Base-by-base conservation (phyloP, 2,113 vertebrate genomes). In the Melanocharis versteri region DNA sequence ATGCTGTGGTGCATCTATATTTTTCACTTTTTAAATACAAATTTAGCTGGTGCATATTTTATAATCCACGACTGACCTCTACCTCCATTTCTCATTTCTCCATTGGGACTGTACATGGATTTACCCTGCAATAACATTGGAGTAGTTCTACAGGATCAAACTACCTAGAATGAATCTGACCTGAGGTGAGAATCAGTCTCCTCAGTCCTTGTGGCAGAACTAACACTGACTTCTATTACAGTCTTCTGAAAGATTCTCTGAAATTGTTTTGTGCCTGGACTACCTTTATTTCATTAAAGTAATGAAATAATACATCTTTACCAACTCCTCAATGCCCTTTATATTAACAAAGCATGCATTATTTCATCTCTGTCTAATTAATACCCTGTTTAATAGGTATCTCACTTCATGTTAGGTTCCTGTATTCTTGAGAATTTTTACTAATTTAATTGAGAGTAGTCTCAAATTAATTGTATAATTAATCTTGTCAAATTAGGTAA, bases 401-500 rank as follows among this genome's bases (percentile, higher is more conserved):
- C 96, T 96, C 95, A 96, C 97, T 98, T 97, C 95, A 94, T 96
- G 97, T 97, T 97, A 97, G 96, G 92, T 97, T 98, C 96, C 96
- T 97, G 94, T 95, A 96, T 97, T 97, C 97, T 97, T 97, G 97
- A 98, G 97, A 97, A 96, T 97, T 98, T 98, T 97, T 97, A 96
- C 97, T 98, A 98, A 98, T 98, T 98, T 98, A 98, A 98, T 98
- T 98, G 98, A 98, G 97, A 98, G 97, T 96, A 96, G 96, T 97
- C 98, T 98, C 97, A 98, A 98, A 98, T 98, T 98, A 98, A 98
- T 98, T 98, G 98, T 98, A 98, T 98, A 98, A 98, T 98, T 98
- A 98, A 98, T 98, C 98, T 98, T 98, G 98, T 98, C 98, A 98
- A 98, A 98, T 98, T 98, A 98, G 97, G 98, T 97, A 98, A 97